Conservation (phyloP, 37 sponge, comb jelly and placozoan species). For the Halisarca cf. caerulea region DNA sequence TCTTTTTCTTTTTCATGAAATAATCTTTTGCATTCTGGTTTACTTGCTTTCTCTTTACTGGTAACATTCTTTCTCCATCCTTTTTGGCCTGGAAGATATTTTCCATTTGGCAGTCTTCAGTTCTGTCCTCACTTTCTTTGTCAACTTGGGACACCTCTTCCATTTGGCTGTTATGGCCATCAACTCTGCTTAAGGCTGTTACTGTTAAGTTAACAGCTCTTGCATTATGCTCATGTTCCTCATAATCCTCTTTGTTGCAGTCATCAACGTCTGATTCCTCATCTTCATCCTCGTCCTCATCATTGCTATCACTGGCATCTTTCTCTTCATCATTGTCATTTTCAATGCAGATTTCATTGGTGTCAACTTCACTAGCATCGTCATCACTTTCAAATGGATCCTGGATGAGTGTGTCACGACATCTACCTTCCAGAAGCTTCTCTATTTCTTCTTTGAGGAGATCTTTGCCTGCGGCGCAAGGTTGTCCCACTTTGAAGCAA, state of each 20-base stretch:
- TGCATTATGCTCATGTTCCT: not conserved
- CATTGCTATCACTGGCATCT: not conserved
- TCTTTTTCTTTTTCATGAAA: not conserved
- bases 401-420: not conserved
- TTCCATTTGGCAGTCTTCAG: not conserved
- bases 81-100: not conserved
- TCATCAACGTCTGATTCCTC: not conserved
- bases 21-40: not conserved
- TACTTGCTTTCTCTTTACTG: not conserved
- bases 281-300: not conserved
- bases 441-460: not conserved
- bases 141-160: not conserved
- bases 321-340: not conserved
- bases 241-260: not conserved
- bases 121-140: not conserved
- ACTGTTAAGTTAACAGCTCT: too few relatives aligned
- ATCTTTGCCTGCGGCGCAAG: conserved; percentile 2
- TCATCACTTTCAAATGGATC: conserved; percentile 5
- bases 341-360: conserved; percentile 19
- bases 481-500: conserved; percentile 25
- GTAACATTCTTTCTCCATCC: not conserved
- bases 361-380: conserved; percentile 10
- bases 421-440: not conserved
- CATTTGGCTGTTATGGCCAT: not conserved
- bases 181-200: not conserved